Base-by-base conservation (phyloP, 2,888 invertebrate genomes). In the Hydriomena furcata region DNA sequence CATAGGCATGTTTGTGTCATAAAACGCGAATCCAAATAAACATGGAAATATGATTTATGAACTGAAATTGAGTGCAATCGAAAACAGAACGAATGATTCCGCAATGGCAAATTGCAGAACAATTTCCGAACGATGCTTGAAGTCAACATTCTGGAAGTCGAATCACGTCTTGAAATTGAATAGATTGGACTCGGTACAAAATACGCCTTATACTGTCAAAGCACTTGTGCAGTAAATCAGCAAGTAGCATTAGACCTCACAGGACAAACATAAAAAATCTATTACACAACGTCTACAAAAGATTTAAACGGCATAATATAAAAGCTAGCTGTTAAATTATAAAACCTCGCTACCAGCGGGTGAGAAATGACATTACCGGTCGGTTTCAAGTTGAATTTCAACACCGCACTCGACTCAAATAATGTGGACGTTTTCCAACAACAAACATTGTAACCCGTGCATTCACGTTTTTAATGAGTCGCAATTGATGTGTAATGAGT, bases 291-390 rank as follows among this genome's bases (percentile, higher is more conserved):
- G 43, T 52, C 49, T 42, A 52, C 49, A 55, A 54, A 47, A 47
- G 47, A 47, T 53, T 58, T 55, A 43, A 50, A 46, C 10, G 35
- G 34, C 51, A 58, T 59, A 61, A 56, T 40, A 48, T 57, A 55
- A 45, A 3, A 2, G 35, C 42, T 46, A 12, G 46, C 34, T 47
- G 34, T 55, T 49, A 52, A 51, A 54, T 63, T 52, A 57, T 58
- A 58, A 54, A 58, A 54, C 41, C 30, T 36, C 43, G 43, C 37
- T 20, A 28, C 42, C 44, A 35, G 44, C 32, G 40, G 40, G 46
- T 40, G 38, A 28, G 31, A 32, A 48, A 48, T 47, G 28, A 35
- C 45, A 35, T 44, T 37, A 48, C 44, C 36, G 20, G 7, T 2
- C 17, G 17, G 17, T 17, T 43, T 32, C 47, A 46, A 24, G 28